These are phyloP conservation scores for Drosophila neotestacea DNA, from an alignment of 2,888 invertebrate species.

Conservation along the genomic window DNA sequence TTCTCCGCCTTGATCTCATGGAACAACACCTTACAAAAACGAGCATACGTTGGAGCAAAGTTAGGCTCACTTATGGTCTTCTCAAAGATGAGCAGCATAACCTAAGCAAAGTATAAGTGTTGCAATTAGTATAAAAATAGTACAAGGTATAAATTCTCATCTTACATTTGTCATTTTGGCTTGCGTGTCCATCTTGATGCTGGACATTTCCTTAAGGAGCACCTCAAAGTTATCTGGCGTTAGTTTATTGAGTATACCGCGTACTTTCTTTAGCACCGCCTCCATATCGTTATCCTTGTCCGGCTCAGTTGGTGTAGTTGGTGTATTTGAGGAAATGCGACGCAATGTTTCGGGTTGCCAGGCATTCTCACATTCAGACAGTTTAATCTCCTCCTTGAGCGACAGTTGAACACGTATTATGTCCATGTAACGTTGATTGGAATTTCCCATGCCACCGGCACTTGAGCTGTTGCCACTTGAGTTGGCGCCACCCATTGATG, in stretches of 20 bases:
- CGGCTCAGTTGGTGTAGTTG: slow-evolving; percentile 12
- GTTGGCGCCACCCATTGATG: slow-evolving; percentile 51
- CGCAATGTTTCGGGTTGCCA: slow-evolving; percentile 82
- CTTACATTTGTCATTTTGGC: slow-evolving; percentile 82
- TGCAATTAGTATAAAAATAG: too few relatives aligned
- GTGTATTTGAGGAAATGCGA: slow-evolving; percentile 50
- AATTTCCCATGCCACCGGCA: slow-evolving; percentile 34
- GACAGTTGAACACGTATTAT: slow-evolving; percentile 83
- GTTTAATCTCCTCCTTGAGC: slow-evolving; percentile 82
- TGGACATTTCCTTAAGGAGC: slow-evolving; percentile 80
- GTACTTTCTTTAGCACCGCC: slow-evolving; percentile 81
- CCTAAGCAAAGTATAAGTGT: slow-evolving; percentile 44
- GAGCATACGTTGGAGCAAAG: slow-evolving; percentile 83
- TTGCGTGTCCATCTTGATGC: slow-evolving; percentile 77
- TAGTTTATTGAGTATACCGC: slow-evolving; percentile 83
- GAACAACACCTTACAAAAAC: slow-evolving; percentile 83
- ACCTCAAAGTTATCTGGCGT: slow-evolving; percentile 84
- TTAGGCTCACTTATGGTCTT: slow-evolving; percentile 84
- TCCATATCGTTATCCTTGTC: slow-evolving; percentile 73
- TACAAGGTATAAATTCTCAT: background rate
- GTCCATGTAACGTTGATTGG: slow-evolving; percentile 74
- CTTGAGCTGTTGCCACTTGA: slow-evolving; percentile 33
- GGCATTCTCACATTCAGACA: slow-evolving; percentile 83
- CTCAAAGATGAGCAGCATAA: slow-evolving; percentile 84
- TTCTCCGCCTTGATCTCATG: slow-evolving; percentile 81